Evolutionary conservation across 2,113 vertebrate species (phyloP).

Genomic region (Pterophyllum scalare): DNA sequence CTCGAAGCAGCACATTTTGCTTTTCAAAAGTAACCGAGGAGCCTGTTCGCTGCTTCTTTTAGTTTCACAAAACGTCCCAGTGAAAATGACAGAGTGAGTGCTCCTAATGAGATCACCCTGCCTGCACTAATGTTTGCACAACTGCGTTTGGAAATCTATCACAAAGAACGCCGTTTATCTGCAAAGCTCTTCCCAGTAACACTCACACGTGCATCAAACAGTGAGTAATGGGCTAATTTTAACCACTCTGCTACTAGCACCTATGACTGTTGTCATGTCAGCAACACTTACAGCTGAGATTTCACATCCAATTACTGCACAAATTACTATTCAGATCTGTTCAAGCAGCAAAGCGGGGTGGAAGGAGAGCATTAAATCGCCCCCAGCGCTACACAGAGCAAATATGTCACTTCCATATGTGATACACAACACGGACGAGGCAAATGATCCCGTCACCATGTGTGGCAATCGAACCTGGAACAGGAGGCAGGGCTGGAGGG

Average conservation of each 20-base stretch:
- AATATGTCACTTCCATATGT: neutral
- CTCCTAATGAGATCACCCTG: constrained; percentile 35
- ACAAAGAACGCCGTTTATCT: neutral
- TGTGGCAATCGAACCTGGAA: neutral
- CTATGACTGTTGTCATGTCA: constrained; percentile 31
- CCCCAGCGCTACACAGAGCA: neutral
- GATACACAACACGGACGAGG: neutral
- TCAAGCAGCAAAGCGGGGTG: neutral
- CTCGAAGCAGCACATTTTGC: neutral
- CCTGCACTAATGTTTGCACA: constrained; percentile 16
- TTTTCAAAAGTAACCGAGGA: neutral
- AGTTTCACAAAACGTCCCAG: constrained; percentile 2
- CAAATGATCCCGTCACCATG: neutral
- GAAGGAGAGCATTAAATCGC: neutral
- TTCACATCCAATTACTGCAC: constrained; percentile 3
- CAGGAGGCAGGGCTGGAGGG: neutral
- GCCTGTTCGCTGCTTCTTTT: neutral
- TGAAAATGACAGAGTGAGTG: constrained; percentile 11
- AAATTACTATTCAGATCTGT: neutral
- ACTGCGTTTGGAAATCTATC: neutral
- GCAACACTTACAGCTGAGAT: neutral
- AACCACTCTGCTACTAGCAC: constrained; percentile 24
- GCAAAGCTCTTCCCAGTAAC: neutral
- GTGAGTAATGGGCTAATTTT: constrained; percentile 29
- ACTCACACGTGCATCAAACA: constrained; percentile 24